Base-by-base conservation (phyloP, 2,888 invertebrate genomes). In the Prosopocoilus inquinatus region DNA sequence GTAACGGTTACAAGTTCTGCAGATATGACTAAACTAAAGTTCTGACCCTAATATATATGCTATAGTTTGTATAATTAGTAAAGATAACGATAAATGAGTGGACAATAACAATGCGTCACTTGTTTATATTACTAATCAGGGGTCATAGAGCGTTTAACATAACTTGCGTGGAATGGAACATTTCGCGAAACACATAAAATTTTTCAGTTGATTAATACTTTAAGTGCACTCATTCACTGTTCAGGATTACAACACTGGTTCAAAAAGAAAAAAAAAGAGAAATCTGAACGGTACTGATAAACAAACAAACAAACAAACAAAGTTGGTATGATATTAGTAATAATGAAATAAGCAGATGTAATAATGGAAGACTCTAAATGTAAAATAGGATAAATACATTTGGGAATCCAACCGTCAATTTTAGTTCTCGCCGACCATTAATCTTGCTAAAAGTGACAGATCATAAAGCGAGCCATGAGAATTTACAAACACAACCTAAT, bases 381-480 rank as follows among this genome's bases (percentile, higher is more conserved):
- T 32, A 36, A 44, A 50, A 36, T 38, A 28, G 48, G 13, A 50
- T 45, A 15, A 32, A 28, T 36, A 50, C 48, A 49, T 52, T 57
- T 50, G 57, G 47, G 50, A 44, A 54, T 46, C 49, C 57, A 54
- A 54, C 57, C 57, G 57, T 54, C 57, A 48, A 57, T 53, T 53
- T 44, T 45, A 57, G 57, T 45, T 45, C 44, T 49, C 58, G 43
- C n/a, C 55, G 52, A 41, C 2, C 64, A 65, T 68, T 65, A 68
- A 67, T 72, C 71, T 69, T 70, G 60, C 67, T 68, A 69, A 71
- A 72, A 69, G 63, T 71, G 71, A 70, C 71, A 71, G 70, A 70
- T 71, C 70, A 70, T 72, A 71, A 71, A 72, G 65, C 67, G 65
- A 64, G 65, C 60, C 68, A 67, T 72, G 69, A 69, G 68, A 70